Conservation (phyloP, 35 echinoderm and acorn worm species). For the Heliocidaris erythrogramma region DNA sequence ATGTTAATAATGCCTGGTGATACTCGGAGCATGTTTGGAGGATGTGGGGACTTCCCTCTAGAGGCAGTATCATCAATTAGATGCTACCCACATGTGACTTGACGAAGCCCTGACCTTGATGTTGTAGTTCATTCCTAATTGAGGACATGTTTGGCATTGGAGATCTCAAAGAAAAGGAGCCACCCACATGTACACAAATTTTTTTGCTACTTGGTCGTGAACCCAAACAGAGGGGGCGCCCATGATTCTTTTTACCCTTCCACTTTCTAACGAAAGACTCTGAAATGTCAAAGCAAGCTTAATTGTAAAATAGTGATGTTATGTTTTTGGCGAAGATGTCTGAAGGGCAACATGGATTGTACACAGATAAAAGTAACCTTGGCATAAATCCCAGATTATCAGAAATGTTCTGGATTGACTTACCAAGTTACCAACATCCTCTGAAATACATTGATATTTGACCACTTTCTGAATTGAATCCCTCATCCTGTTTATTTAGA, state of each 20-base stretch:
- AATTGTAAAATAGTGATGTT: background rate
- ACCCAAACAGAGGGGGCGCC: background rate
- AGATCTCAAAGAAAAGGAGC: background rate
- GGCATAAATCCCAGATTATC: background rate
- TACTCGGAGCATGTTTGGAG: background rate
- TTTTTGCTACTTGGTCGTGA: background rate
- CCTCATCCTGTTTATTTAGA: too few species aligned
- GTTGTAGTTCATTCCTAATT: slow-evolving; percentile 4
- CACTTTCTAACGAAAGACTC: too few species aligned
- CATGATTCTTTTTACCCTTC: too few species aligned
- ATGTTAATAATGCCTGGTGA: background rate
- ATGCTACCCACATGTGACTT: background rate
- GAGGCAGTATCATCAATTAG: slow-evolving; percentile 1
- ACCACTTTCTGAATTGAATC: background rate
- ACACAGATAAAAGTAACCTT: background rate
- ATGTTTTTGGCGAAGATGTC: background rate
- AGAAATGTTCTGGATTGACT: background rate
- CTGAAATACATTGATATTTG: background rate
- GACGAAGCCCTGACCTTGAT: background rate
- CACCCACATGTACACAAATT: background rate
- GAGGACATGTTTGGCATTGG: background rate
- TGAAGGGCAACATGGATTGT: background rate
- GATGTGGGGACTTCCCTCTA: background rate
- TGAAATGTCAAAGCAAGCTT: background rate
- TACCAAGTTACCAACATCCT: background rate